These are phyloP conservation scores for Charanyca ferruginea DNA, from an alignment of 2,888 invertebrate species.

Conservation along the genomic window DNA sequence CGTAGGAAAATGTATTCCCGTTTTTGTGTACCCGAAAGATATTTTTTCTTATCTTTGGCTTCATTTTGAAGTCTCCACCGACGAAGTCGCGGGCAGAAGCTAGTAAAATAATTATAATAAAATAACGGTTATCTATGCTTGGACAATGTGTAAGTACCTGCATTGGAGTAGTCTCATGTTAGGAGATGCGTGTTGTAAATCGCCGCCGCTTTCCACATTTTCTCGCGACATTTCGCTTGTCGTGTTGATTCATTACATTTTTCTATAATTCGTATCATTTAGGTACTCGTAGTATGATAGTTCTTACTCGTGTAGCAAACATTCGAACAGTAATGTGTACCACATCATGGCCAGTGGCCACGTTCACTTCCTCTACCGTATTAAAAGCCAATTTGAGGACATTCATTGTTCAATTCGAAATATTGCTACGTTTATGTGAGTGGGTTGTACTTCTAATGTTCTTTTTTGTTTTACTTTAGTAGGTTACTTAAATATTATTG, in stretches of 20 bases:
- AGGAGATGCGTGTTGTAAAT: conserved; percentile 45
- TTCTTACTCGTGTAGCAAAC: conserved; percentile 20
- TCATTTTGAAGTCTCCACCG: too few relatives aligned
- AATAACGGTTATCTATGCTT: neutral
- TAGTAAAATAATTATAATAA: neutral
- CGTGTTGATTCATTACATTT: conserved; percentile 52
- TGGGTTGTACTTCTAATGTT: neutral
- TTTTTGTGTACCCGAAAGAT: too few relatives aligned
- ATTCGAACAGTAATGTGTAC: conserved; percentile 34
- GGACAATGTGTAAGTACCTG: neutral
- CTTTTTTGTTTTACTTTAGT: too few relatives aligned
- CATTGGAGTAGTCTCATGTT: conserved; percentile 6
- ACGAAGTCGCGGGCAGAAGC: too few relatives aligned
- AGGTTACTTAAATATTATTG: neutral
- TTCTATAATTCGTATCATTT: conserved; percentile 47
- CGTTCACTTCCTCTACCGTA: conserved; percentile 75
- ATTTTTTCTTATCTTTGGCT: neutral
- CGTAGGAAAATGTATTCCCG: too few relatives aligned
- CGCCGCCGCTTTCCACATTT: conserved; percentile 59
- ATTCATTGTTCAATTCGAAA: conserved; percentile 19
- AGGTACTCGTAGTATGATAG: conserved; percentile 15
- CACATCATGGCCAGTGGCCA: conserved; percentile 69
- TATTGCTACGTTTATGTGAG: neutral
- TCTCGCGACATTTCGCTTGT: conserved; percentile 37
- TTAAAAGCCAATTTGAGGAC: conserved; percentile 24